Percentiles rank a stretch among this genome's conserved stretches.
phyloP scores from a whole-genome alignment of 2,113 vertebrate species.

The Mesocricetus auratus region DNA sequence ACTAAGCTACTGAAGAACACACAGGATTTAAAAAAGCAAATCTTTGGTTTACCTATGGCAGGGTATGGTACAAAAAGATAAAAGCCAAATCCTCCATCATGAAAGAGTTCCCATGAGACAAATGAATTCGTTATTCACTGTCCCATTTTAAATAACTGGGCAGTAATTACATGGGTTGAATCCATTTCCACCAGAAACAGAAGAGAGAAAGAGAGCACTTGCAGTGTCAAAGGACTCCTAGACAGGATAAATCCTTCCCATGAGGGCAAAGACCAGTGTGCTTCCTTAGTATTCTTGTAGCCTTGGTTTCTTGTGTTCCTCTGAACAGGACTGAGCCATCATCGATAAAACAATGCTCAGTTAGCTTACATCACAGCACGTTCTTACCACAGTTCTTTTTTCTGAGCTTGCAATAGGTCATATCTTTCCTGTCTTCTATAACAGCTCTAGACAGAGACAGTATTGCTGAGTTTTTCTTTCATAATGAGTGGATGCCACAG shows the following conservation, averaged over 20 bases:
- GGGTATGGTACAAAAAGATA: constrained; percentile 5
- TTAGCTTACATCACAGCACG: too few relatives aligned
- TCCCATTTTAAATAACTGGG: not conserved
- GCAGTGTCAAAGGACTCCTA: not conserved
- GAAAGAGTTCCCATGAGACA: not conserved
- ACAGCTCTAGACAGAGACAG: not conserved
- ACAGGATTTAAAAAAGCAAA: not conserved
- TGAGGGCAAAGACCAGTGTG: not conserved
- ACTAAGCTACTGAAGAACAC: not conserved
- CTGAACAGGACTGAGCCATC: rapidly evolving
- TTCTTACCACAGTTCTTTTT: not conserved
- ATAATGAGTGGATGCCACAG: not conserved
- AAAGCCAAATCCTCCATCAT: not conserved
- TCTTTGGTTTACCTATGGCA: not conserved
- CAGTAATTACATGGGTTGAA: not conserved
- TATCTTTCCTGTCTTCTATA: not conserved
- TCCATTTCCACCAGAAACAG: not conserved
- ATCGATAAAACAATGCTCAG: not conserved
- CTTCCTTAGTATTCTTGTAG: not conserved
- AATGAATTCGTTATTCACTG: not conserved
- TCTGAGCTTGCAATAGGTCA: rapidly evolving
- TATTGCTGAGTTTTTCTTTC: not conserved
- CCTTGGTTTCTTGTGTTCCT: not conserved
- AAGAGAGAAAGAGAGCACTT: not conserved
- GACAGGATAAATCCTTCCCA: not conserved